Evolutionary conservation across 2,888 invertebrate species (phyloP).

Genomic region (Tuberolachnus salignus): DNA sequence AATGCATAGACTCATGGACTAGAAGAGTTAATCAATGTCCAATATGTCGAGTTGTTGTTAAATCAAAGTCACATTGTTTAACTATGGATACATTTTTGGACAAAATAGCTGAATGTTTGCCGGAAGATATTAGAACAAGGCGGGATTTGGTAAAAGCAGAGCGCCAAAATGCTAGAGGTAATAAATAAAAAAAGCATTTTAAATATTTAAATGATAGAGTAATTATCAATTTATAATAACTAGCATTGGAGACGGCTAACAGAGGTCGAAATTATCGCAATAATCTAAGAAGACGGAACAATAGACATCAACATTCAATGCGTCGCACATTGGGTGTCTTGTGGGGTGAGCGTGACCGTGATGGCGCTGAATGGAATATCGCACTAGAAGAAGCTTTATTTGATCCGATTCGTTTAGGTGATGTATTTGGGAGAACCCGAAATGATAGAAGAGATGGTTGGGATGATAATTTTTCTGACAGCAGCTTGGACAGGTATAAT

Average conservation of each 20-base stretch:
- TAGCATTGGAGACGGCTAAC: not conserved
- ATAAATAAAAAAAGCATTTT: not conserved
- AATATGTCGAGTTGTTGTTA: slow-evolving; percentile 40
- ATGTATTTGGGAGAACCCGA: slow-evolving; percentile 44
- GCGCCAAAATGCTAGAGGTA: slow-evolving; percentile 39
- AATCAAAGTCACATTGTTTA: slow-evolving; percentile 35
- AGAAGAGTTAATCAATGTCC: slow-evolving; percentile 46
- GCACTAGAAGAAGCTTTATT: slow-evolving; percentile 41
- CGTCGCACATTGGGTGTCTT: not conserved
- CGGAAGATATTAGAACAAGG: slow-evolving; percentile 29
- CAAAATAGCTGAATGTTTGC: slow-evolving; percentile 43
- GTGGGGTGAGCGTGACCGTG: slow-evolving; percentile 36
- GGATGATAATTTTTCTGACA: slow-evolving; percentile 42
- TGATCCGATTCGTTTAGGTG: slow-evolving; percentile 47
- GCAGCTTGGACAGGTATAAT: slow-evolving; percentile 37
- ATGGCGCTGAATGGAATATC: slow-evolving; percentile 45
- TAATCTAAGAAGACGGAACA: slow-evolving; percentile 14
- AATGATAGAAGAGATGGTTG: slow-evolving; percentile 30
- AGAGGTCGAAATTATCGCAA: slow-evolving; percentile 2
- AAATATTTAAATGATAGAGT: too few relatives aligned
- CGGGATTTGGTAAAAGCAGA: slow-evolving; percentile 33
- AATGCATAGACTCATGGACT: slow-evolving; percentile 49
- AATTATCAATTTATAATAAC: not conserved
- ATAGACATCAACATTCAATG: slow-evolving; percentile 16
- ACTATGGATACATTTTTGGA: slow-evolving; percentile 46